Evolutionary conservation across 2,888 invertebrate genomes (phyloP).

Genomic region (Protula sp.): DNA sequence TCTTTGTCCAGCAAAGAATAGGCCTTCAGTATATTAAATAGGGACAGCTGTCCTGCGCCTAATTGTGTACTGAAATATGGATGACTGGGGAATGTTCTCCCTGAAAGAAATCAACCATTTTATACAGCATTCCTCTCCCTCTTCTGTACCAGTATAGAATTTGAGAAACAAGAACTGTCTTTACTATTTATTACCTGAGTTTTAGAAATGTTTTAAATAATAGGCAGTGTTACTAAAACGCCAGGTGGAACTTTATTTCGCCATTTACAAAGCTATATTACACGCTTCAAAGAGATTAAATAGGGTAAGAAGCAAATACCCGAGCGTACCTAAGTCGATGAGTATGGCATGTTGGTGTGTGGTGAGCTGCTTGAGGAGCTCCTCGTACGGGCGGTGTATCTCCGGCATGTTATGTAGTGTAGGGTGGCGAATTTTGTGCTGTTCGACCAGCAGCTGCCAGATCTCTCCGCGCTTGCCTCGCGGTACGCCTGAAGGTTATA

Average conservation of each 20-base stretch:
- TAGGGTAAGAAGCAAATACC: no score
- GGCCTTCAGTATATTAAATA: conserved; percentile 92
- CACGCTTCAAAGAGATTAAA: no score
- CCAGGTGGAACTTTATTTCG: no score
- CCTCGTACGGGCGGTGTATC: conserved; percentile 63
- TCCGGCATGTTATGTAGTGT: neutral
- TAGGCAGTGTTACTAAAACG: no score
- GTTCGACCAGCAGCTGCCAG: conserved; percentile 86
- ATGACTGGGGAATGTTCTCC: conserved; percentile 89
- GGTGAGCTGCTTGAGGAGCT: conserved; percentile 78
- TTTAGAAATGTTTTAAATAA: no score
- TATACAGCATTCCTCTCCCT: neutral
- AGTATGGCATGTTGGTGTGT: conserved; percentile 95
- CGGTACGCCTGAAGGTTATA: conserved; percentile 69
- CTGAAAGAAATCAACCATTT: conserved; percentile 46
- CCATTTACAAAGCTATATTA: no score
- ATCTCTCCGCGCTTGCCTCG: conserved; percentile 78
- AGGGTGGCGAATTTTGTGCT: conserved; percentile 57
- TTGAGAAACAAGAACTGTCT: no score
- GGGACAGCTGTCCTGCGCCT: conserved; percentile 85
- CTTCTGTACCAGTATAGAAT: no score
- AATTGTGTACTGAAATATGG: conserved; percentile 86
- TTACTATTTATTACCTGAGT: no score
- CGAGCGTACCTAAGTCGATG: conserved; percentile 80
- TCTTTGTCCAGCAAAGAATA: conserved; percentile 90